A percentile compares a stretch with the other conserved stretches of the same genome.
Conservation (phyloP, 35 echinoderm and acorn worm species). For the Chiridota heheva region DNA sequence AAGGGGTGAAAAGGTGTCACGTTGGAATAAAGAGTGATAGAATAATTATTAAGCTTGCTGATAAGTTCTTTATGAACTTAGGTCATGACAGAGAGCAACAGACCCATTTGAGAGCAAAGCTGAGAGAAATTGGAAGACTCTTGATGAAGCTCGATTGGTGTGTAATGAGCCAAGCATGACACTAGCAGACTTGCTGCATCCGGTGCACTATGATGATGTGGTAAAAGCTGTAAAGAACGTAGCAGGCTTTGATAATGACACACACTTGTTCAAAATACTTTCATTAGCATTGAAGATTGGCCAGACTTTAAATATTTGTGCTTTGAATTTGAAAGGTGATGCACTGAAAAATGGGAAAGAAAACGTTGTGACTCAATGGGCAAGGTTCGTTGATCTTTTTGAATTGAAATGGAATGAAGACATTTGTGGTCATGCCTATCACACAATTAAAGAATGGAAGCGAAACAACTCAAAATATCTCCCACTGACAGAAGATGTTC, state of each 20-base stretch:
- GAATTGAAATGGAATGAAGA: conserved; percentile 52
- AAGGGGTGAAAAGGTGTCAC: conserved; percentile 27
- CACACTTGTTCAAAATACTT: conserved; percentile 23
- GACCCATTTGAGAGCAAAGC: conserved; percentile 16
- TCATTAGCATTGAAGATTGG: conserved; percentile 54
- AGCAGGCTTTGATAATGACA: conserved; percentile 62
- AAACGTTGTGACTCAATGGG: background rate
- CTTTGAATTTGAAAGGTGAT: conserved; percentile 25
- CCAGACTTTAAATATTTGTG: conserved; percentile 45
- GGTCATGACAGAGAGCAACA: conserved; percentile 23
- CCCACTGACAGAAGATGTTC: conserved; percentile 58
- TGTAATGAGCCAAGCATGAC: conserved; percentile 14
- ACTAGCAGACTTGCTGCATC: conserved; percentile 19
- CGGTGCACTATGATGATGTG: conserved; percentile 22
- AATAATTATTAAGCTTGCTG: conserved; percentile 20
- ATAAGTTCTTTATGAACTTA: conserved; percentile 23
- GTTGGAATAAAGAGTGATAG: conserved; percentile 41
- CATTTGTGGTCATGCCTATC: conserved; percentile 40
- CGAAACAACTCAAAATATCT: conserved; percentile 51
- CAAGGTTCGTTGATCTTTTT: conserved; percentile 17
- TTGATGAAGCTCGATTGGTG: conserved; percentile 10
- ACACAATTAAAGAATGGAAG: conserved; percentile 29
- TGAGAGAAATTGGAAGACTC: conserved; percentile 39
- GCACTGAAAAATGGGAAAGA: conserved; percentile 24
- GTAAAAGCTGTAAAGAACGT: conserved; percentile 15